Base-by-base conservation (phyloP, 1,140 invertebrate species). In the Megathymus violae region DNA sequence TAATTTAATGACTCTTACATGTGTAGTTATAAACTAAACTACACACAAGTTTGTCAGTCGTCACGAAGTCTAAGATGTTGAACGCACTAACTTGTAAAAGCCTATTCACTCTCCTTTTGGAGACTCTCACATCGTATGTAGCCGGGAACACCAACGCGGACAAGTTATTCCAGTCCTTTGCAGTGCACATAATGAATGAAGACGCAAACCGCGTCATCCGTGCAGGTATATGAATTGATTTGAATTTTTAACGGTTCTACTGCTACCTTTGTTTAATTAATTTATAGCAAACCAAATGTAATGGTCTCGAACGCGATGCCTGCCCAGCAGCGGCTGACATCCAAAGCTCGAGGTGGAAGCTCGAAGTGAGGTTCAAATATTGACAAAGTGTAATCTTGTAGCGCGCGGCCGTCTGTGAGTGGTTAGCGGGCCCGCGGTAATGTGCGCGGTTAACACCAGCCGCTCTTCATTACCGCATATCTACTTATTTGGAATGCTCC, bases 311-410 rank as follows among this genome's bases (percentile, higher is more conserved):
- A 5, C 34, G 16, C 16, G n/a, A 25, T 13, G 34, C 1, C n/a
- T 15, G 6, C 19, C 22, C 36, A 11, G 44, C 13, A 13, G 56
- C 47, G 19, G 58, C 50, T 13, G 62, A 34, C 46, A 50, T 62
- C 47, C 61, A 68, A 69, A 52, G 62, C 65, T 59, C 50, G 40
- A 43, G 38, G 19, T 66, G 62, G 56, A 54, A 59, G 73, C 69
- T 65, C 58, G 63, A 50, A 69, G 62, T 44, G 48, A 34, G 52
- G 59, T 71, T 72, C 75, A 81, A 88, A 87, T 88, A 88, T 89
- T 89, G 87, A 89, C 82, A 78, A 72, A 82, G 76, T 78, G 82
- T 89, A 89, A 89, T 89, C 87, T 85, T 62, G 74, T 71, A 52
- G 74, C 44, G 47, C 36, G 60, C 69, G 69, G 74, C 71, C 61